Conservation (phyloP, 1,140 invertebrate species). For the Pseudomyrmex flavicornis region DNA sequence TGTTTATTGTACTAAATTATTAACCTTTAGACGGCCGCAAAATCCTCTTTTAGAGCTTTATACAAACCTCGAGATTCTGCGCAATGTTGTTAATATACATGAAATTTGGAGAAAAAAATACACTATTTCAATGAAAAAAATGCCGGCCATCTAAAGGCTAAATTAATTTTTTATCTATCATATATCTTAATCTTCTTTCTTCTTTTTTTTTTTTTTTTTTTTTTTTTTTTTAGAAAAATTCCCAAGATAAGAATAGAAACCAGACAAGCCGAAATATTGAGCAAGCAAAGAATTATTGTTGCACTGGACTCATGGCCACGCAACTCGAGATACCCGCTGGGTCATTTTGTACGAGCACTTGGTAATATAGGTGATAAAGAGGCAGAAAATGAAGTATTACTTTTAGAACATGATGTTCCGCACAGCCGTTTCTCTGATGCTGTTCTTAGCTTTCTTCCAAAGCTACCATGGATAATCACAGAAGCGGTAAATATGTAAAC, state of each 20-base stretch:
- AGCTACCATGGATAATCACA: constrained; percentile 95
- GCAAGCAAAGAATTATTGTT: constrained; percentile 95
- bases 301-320: constrained; percentile 97
- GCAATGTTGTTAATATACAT: no score
- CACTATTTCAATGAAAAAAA: no score
- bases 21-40: no score
- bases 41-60: no score
- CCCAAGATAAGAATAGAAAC: constrained; percentile 97
- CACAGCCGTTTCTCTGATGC: constrained; percentile 97
- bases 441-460: constrained; percentile 96
- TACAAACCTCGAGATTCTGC: no score
- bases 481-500: constrained; percentile 87
- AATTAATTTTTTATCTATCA: background rate
- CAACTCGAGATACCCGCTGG: constrained; percentile 92
- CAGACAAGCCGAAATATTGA: constrained; percentile 92
- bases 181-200: constrained; percentile 8
- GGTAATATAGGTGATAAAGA: constrained; percentile 94
- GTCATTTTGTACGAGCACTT: constrained; percentile 95
- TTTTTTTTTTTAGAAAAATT: constrained; percentile 87
- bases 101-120: no score
- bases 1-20: constrained; percentile 23
- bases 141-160: background rate
- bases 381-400: constrained; percentile 97
- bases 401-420: constrained; percentile 98
- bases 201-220: background rate